Percentiles rank a stretch among this genome's conserved stretches.
These are phyloP conservation scores for Montipora efflorescens DNA, from an alignment of 64 coral and sea anemone genomes.

Conservation along the genomic window DNA sequence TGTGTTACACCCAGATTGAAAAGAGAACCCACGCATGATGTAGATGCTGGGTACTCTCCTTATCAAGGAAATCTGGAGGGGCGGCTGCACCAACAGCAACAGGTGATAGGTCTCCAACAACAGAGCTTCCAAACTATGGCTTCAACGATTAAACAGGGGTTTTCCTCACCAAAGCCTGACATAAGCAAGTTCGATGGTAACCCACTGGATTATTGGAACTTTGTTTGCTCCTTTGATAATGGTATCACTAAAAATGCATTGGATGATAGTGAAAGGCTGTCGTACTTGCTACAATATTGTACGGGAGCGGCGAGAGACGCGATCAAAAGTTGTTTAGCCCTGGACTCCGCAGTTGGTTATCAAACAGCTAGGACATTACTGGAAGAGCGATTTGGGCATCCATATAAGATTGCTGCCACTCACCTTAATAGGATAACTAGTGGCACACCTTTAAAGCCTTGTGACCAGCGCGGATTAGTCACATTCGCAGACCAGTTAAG, in stretches of 20 bases:
- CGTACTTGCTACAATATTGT: conserved; percentile 66
- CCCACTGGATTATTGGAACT: conserved; percentile 65
- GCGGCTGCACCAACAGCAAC: background rate
- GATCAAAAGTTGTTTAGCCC: conserved; percentile 62
- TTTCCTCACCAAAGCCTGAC: conserved; percentile 49
- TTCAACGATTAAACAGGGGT: conserved; percentile 21
- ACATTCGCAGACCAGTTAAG: conserved; percentile 64
- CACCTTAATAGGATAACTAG: conserved; percentile 56
- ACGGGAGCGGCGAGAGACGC: conserved; percentile 43
- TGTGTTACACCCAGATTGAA: background rate
- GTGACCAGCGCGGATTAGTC: conserved; percentile 51
- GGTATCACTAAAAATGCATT: conserved; percentile 22
- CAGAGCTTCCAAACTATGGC: background rate
- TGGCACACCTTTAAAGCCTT: conserved; percentile 53
- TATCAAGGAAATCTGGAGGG: background rate
- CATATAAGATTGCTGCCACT: conserved; percentile 53
- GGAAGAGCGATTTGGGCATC: conserved; percentile 72
- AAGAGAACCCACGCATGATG: background rate
- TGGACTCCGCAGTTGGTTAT: conserved; percentile 65
- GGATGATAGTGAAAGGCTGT: conserved; percentile 62
- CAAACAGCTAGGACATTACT: conserved; percentile 51
- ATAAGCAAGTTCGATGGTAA: conserved; percentile 53
- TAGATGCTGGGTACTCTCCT: background rate
- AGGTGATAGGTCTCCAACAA: background rate
- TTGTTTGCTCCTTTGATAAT: conserved; percentile 59